Evolutionary conservation across 2,888 invertebrate genomes (phyloP).

Genomic region (Amaurobius ferox): DNA sequence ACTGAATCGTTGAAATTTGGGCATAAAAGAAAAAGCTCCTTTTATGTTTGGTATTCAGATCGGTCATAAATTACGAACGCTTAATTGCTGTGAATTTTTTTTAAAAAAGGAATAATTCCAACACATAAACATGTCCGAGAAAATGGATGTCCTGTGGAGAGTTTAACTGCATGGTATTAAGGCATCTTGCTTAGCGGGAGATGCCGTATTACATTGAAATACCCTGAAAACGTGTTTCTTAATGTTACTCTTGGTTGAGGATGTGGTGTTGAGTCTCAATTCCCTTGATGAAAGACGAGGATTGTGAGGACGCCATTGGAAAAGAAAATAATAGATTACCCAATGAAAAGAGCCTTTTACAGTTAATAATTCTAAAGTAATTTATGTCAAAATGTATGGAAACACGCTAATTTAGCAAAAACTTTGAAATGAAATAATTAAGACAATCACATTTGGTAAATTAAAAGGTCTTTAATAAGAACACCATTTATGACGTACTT

Average conservation of each 20-base stretch:
- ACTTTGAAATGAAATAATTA: too few relatives aligned
- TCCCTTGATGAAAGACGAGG: too few relatives aligned
- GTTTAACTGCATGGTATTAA: neutral
- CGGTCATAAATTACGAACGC: neutral
- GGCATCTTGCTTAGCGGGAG: neutral
- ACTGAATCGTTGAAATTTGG: slow-evolving; percentile 2
- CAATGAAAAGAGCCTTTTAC: too few relatives aligned
- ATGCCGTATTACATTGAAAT: neutral
- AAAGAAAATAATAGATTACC: too few relatives aligned
- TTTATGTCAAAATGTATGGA: too few relatives aligned
- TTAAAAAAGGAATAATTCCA: neutral
- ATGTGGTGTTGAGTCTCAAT: neutral
- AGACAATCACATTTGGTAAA: too few relatives aligned
- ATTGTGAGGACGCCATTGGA: too few relatives aligned
- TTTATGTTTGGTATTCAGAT: neutral
- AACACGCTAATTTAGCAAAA: too few relatives aligned
- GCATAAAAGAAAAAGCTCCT: neutral
- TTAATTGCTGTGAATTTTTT: slow-evolving; percentile 10
- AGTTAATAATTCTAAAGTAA: too few relatives aligned
- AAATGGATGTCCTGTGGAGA: neutral
- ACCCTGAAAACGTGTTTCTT: neutral
- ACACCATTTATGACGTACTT: too few relatives aligned
- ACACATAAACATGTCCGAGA: neutral
- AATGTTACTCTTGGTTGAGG: neutral
- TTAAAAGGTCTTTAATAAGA: too few relatives aligned